phyloP scores from a whole-genome alignment of 2,797 vertebrate species.

The Cuniculus paca region DNA sequence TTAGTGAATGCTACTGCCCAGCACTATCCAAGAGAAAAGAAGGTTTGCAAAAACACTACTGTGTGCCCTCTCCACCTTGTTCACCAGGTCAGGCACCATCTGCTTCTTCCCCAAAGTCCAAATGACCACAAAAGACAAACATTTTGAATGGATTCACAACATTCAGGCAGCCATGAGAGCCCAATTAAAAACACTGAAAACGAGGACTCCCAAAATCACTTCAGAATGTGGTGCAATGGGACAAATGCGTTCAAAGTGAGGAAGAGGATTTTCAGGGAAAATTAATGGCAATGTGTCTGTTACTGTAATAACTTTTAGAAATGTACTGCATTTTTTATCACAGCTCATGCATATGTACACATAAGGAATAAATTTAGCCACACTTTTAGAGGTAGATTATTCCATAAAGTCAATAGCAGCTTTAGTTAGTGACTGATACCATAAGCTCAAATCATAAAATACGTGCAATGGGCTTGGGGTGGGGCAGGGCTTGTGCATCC shows the following conservation, averaged over 20 bases:
- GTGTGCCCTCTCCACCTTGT: background rate
- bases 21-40: background rate
- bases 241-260: background rate
- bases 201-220: background rate
- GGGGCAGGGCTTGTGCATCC: fast-evolving
- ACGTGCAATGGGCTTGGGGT: background rate
- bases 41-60: background rate
- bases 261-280: background rate
- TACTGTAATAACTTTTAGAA: background rate
- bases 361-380: background rate
- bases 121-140: background rate
- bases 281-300: background rate
- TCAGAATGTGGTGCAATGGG: background rate
- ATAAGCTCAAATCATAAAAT: background rate
- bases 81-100: background rate
- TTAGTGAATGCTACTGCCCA: background rate
- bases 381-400: background rate
- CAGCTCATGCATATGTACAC: background rate
- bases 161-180: background rate
- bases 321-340: background rate
- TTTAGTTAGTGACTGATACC: background rate
- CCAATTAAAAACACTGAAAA: background rate
- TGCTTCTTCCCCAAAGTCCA: background rate
- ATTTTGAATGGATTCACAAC: background rate
- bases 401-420: background rate